Evolutionary conservation across 2,113 vertebrate genomes (phyloP), one percentile per base, ranked within the genome.

Genomic region (Mesocricetus auratus): DNA sequence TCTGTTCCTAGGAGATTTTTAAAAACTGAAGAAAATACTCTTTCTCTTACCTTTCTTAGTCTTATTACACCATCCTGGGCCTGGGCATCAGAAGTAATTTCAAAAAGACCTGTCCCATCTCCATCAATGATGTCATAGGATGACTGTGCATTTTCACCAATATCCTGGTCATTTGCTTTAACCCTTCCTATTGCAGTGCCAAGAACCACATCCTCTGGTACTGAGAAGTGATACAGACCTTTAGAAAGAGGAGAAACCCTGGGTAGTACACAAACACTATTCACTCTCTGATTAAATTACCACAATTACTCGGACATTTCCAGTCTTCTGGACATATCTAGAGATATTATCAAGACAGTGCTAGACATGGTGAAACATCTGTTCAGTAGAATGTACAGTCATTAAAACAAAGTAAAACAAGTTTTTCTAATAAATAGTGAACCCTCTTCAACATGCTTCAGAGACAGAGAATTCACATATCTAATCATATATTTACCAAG

Each of bases 181-280:
- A 99, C 99, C 86, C 99, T 99, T 97, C 99, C 99, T 53, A 99
- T 99, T 6, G 99, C 98, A 64, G 99, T 99, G 60, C 99, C 99
- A 19, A 99, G 97, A 69, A 98, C 98, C 69, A 99, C 98, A 94
- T 99, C 99, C 98, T 99, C 99, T 15, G 99, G 98, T 86, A 99
- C 99, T 77, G 99, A 99, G 98, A 99, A 99, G 98, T 99, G 99
- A 90, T 99, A 99, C 33, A 99, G 98, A 98, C 99, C 99, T 99
- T 98, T 58, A 77, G 93, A 95, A 97, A 64, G 96, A 98, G 71
- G 98, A 81, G 71, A 98, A 94, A 93, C 69, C 88, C 42, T 91
- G 64, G 96, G 94, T 12, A 93, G 58, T 91, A 83, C 42, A 95
- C 39, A 22, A n/a, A 50, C 94, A 82, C 33, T 89, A 71, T 53